Evolutionary conservation across 2,797 vertebrate species (phyloP).

Genomic region (Enteromius treurensis): DNA sequence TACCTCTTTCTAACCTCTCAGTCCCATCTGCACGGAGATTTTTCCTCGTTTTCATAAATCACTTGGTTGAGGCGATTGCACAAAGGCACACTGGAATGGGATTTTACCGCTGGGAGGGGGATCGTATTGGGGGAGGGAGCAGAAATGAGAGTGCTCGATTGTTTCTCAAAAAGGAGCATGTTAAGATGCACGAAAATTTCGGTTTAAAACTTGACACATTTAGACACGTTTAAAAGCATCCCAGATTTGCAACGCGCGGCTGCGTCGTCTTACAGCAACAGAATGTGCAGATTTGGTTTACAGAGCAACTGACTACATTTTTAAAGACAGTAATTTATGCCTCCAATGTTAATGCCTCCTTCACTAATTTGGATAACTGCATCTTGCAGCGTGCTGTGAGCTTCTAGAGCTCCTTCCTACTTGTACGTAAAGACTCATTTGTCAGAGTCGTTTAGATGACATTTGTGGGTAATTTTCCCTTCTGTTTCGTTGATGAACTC

Average conservation of each 20-base stretch:
- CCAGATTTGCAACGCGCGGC: not conserved
- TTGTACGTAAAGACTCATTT: slow-evolving; percentile 28
- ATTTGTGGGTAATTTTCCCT: slow-evolving; percentile 32
- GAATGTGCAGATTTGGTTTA: slow-evolving; percentile 1
- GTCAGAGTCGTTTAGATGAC: slow-evolving; percentile 26
- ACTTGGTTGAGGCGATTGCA: slow-evolving; percentile 79
- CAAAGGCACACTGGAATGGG: slow-evolving; percentile 67
- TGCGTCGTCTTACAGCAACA: not conserved
- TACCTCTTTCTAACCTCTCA: slow-evolving; percentile 61
- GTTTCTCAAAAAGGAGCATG: slow-evolving; percentile 68
- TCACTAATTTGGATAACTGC: slow-evolving; percentile 30
- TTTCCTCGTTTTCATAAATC: slow-evolving; percentile 78
- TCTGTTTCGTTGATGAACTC: slow-evolving; percentile 5
- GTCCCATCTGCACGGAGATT: slow-evolving; percentile 73
- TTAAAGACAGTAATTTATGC: slow-evolving; percentile 21
- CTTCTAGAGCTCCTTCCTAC: not conserved
- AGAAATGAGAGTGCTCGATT: slow-evolving; percentile 53
- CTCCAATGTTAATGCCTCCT: not conserved
- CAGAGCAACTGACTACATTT: slow-evolving; percentile 18
- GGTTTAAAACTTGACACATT: slow-evolving; percentile 7
- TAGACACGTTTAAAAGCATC: slow-evolving; percentile 22
- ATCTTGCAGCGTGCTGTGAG: slow-evolving; percentile 1
- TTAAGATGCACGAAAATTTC: slow-evolving; percentile 56
- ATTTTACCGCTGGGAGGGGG: slow-evolving; percentile 58
- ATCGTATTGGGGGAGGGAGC: slow-evolving; percentile 60